Base-by-base conservation (phyloP, 64 coral and sea anemone genomes). In the Montipora cactus region DNA sequence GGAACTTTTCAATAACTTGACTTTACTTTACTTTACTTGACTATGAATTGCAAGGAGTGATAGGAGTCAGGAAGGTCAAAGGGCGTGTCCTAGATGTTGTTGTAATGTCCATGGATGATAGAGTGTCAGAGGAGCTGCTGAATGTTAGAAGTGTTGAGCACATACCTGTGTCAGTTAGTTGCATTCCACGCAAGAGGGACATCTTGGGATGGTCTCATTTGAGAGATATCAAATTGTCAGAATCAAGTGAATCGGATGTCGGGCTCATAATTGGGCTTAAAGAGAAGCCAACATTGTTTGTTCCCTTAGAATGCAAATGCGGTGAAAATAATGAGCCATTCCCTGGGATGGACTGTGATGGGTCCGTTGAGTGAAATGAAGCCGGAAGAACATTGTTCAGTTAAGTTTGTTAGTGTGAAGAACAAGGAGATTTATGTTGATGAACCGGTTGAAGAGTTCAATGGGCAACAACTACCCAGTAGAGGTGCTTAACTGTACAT, bases 221-320 rank as follows among this genome's bases (percentile, higher is more conserved):
- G 0, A 44, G 48, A 12, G 67, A 74, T 9, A 80, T 93, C 44
- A 5, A 69, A 14, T 69, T 91, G 3, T 16, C 7, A 4, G 76
- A 75, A 13, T 25, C 74, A 48, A n/a, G 64, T 21, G 19, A 55
- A 8, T 51, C 77, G 47, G 59, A 88, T 58, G 89, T 88, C 23
- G 74, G 71, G 77, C n/a, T 88, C 25, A 10, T 91, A 47, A 91
- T 95, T 81, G 89, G 94, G 55, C 74, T 95, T 4, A 95, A 87
- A 16, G 81, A 95, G 3, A 76, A 87, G 5, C 94, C 94, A 16
- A 49, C 44, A 3, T 22, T 95, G 4, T 95, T 91, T 49, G 46
- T 95, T 4, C 94, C 81, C 1, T 72, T 91, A 0, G 88, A 95
- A 16, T 95, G 49, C 48, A 85, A 57, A 61, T 8, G 19, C 9